Evolutionary conservation across 2,888 invertebrate species (phyloP).

Genomic region (Tetragnatha montana): DNA sequence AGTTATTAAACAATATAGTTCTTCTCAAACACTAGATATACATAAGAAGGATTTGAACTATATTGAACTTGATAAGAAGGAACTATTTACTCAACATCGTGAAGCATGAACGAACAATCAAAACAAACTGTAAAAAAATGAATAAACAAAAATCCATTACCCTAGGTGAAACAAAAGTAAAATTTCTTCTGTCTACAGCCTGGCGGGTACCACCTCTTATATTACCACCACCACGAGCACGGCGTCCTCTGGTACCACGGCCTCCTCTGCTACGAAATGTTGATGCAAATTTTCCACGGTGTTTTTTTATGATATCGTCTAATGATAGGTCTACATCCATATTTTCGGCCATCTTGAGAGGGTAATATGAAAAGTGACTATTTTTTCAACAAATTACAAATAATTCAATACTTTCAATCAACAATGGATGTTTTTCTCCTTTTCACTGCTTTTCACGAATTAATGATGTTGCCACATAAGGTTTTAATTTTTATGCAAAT

Average conservation of each 20-base stretch:
- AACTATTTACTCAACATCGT: too few relatives aligned
- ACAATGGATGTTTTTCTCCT: neutral
- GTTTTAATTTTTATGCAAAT: too few relatives aligned
- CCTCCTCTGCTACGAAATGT: conserved; percentile 79
- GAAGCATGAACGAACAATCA: neutral
- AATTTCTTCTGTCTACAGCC: conserved; percentile 35
- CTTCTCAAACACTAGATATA: too few relatives aligned
- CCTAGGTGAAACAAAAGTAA: conserved; percentile 78
- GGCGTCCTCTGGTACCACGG: conserved; percentile 37
- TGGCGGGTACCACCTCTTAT: conserved; percentile 79
- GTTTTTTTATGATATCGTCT: conserved; percentile 93
- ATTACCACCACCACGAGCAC: conserved; percentile 75
- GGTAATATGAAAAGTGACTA: too few relatives aligned
- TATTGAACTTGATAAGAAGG: too few relatives aligned
- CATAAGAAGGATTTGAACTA: too few relatives aligned
- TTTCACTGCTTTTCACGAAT: too few relatives aligned
- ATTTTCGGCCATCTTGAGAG: conserved; percentile 88
- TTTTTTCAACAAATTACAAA: neutral
- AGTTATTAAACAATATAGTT: too few relatives aligned
- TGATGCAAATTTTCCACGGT: conserved; percentile 80
- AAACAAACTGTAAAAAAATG: neutral
- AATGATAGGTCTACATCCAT: conserved; percentile 91
- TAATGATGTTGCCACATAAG: too few relatives aligned
- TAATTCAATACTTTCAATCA: neutral
- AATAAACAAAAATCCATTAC: conserved; percentile 78